Evolutionary conservation across 2,888 invertebrate genomes (phyloP).

Genomic region (Apotomis betuletana): DNA sequence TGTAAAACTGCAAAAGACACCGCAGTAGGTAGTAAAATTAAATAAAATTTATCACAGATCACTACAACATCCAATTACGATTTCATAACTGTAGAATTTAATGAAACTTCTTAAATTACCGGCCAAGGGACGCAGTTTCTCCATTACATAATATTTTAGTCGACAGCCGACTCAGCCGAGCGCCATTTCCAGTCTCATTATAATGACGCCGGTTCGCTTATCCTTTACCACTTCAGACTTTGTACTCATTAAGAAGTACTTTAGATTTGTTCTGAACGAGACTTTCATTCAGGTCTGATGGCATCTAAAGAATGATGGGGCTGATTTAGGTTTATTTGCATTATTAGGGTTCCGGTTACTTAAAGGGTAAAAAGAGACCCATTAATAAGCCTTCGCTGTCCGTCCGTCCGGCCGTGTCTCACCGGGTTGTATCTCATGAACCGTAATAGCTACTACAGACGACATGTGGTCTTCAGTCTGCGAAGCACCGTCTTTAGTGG

Average conservation of each 20-base stretch:
- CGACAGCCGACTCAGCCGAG: not conserved
- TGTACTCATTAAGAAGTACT: conserved; percentile 15
- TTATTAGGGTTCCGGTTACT: no score
- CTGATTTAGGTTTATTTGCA: not conserved
- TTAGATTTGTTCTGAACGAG: not conserved
- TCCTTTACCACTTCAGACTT: conserved; percentile 4
- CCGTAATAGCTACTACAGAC: no score
- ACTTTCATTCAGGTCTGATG: not conserved
- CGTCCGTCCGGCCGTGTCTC: no score
- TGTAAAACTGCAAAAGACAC: not conserved
- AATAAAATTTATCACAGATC: not conserved
- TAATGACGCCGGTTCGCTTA: conserved; percentile 16
- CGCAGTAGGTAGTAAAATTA: not conserved
- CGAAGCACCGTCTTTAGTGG: no score
- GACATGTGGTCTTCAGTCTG: no score
- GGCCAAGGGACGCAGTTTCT: conserved; percentile 17
- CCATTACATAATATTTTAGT: conserved; percentile 15
- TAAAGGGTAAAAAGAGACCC: no score
- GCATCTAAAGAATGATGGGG: not conserved
- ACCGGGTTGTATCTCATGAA: no score
- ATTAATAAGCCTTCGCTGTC: no score
- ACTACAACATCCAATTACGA: conserved; percentile 12
- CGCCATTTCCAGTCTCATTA: conserved; percentile 28
- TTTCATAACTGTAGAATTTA: conserved; percentile 25
- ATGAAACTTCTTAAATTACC: conserved; percentile 15